Base-by-base conservation (phyloP, 2,888 invertebrate genomes). In the Campoplex nolae region DNA sequence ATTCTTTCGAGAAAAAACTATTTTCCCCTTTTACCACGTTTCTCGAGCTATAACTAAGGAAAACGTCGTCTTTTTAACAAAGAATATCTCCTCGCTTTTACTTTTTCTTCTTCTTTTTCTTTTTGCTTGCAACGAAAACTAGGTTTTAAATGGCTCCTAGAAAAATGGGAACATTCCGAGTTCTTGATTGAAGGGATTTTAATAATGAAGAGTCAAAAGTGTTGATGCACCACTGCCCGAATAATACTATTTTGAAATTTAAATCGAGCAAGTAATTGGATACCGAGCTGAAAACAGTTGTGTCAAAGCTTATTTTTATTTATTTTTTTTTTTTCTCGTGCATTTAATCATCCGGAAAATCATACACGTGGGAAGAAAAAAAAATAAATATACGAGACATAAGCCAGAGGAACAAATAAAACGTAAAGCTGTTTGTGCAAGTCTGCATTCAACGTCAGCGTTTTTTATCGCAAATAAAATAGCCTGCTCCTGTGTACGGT, bases 381-480 rank as follows among this genome's bases (percentile, higher is more conserved):
- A 71, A 38, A 6, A 6, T 42, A 76, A 38, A 23, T n/a, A 7
- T 0, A 8, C 18, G 18, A 9, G 42, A 68, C 16, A 42, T 42
- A 42, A n/a, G 42, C 35, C n/a, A n/a, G 23, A 38, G 7, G 35
- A 70, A 16, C 56, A 16, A 65, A 28, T 42, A 51, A 38, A 62
- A 18, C 23, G 23, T 18, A 75, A 45, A 38, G n/a, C 45, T 65
- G 71, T 78, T 83, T 51, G 77, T 68, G 84, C 73, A 68, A 48
- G 32, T n/a, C 45, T 79, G 62, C 88, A 91, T 92, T 92, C 91
- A 92, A 91, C 88, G 90, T 89, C 84, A 85, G 83, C 90, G 90
- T 90, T 91, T 91, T 90, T 89, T 38, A 87, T 86, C 87, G 85
- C 88, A 73, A 70, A 56, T 70, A 71, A 78, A 83, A 86, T 68